A percentile compares a stretch with the other conserved stretches of the same genome.
phyloP scores from a whole-genome alignment of 2,797 vertebrate genomes.

The Chrysolophus pictus region DNA sequence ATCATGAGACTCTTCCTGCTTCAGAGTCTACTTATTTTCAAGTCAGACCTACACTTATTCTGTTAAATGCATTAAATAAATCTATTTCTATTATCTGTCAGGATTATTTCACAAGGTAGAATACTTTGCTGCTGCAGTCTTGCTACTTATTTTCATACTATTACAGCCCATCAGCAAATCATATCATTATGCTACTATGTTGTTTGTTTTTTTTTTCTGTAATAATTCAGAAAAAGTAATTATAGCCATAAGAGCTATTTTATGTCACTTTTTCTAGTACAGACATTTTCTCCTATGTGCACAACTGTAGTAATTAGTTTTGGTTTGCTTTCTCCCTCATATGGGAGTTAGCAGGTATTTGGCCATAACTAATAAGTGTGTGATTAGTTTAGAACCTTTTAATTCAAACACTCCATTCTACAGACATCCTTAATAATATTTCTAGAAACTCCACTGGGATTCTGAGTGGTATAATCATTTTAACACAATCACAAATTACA shows the following conservation, averaged over 20 bases:
- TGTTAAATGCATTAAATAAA: neutral
- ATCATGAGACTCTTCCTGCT: neutral
- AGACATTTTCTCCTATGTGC: neutral
- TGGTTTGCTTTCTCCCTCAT: constrained; percentile 22
- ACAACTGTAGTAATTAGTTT: constrained; percentile 46
- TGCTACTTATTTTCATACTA: neutral
- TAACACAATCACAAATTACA: constrained; percentile 62
- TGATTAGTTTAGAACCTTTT: constrained; percentile 65
- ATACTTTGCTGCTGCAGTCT: neutral
- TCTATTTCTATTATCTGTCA: neutral
- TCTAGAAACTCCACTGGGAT: constrained; percentile 32
- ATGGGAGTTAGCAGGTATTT: constrained; percentile 36
- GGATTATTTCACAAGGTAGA: constrained; percentile 9
- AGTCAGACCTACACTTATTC: neutral
- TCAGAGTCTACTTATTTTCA: neutral
- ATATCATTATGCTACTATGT: neutral
- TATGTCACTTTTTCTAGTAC: neutral
- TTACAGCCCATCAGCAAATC: neutral
- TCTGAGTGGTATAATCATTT: constrained; percentile 47
- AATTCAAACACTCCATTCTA: constrained; percentile 40
- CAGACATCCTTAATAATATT: constrained; percentile 49
- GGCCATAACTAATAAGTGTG: constrained; percentile 56
- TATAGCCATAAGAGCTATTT: constrained; percentile 24
- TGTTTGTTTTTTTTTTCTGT: neutral
- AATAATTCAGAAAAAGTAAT: constrained; percentile 52